Conservation (phyloP, 1,140 invertebrate species). For the Vollenhovia emeryi region DNA sequence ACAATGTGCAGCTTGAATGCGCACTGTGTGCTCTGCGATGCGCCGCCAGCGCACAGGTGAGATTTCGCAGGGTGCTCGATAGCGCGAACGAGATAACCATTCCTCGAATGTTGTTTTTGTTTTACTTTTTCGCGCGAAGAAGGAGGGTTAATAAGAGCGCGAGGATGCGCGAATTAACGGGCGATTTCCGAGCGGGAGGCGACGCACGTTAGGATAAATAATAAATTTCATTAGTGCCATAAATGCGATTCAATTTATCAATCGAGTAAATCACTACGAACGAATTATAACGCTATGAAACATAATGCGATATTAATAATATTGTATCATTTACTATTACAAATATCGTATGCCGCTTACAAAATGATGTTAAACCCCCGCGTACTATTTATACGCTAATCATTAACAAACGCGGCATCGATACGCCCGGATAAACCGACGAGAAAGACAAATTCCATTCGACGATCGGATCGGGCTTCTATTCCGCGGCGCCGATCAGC, state of each 20-base stretch:
- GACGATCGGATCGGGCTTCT: no score
- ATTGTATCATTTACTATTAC: neutral
- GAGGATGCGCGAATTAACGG: slow-evolving; percentile 24
- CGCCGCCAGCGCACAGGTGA: slow-evolving; percentile 26
- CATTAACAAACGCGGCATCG: neutral
- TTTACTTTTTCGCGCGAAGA: neutral
- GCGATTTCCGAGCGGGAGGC: slow-evolving; percentile 2
- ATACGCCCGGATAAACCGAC: neutral
- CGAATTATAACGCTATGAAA: neutral
- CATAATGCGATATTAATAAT: slow-evolving; percentile 32
- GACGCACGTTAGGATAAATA: slow-evolving; percentile 2
- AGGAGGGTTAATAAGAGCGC: slow-evolving; percentile 34
- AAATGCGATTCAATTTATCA: slow-evolving; percentile 30
- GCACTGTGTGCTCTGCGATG: neutral
- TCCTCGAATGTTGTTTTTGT: neutral
- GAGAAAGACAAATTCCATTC: neutral
- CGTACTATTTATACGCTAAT: slow-evolving; percentile 1
- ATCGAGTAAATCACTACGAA: slow-evolving; percentile 33
- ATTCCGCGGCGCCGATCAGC: neutral
- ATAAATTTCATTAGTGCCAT: slow-evolving; percentile 30
- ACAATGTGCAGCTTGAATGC: slow-evolving; percentile 46
- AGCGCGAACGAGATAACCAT: slow-evolving; percentile 25
- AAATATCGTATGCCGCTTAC: slow-evolving; percentile 1
- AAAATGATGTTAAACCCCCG: neutral
- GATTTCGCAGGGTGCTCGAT: slow-evolving; percentile 48